A percentile compares a stretch with the other conserved stretches of the same genome.
phyloP scores from a whole-genome alignment of 1,140 invertebrate genomes.

The Procambarus virginalis region DNA sequence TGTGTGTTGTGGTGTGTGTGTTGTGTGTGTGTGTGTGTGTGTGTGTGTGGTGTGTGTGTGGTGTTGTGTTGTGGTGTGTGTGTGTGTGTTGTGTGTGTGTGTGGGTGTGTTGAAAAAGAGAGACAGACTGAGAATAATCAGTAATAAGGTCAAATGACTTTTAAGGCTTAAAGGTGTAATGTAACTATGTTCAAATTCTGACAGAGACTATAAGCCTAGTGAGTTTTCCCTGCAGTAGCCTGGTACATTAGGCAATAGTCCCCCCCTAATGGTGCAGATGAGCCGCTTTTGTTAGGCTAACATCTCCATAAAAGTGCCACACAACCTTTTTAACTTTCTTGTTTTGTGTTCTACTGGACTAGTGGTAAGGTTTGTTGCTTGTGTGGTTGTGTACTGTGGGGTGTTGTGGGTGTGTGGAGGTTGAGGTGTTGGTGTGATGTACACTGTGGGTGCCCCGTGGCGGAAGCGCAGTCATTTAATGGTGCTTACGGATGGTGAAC shows the following conservation, averaged over 20 bases:
- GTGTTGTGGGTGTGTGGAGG: neutral
- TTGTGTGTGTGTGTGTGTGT: conserved; percentile 15
- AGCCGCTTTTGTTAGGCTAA: conserved; percentile 52
- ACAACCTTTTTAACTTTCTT: conserved; percentile 18
- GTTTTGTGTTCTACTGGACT: too few relatives aligned
- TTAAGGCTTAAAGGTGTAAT: too few relatives aligned
- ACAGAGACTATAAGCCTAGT: neutral
- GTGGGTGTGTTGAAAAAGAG: neutral
- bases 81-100: conserved; percentile 15
- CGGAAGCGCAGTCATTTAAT: neutral
- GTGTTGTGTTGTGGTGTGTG: too few relatives aligned
- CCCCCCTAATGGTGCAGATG: conserved; percentile 31
- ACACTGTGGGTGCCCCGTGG: too few relatives aligned
- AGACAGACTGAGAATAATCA: too few relatives aligned
- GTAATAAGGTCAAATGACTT: too few relatives aligned
- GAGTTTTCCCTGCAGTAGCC: neutral
- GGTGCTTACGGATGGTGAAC: too few relatives aligned
- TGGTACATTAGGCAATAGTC: conserved; percentile 23
- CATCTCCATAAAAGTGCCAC: conserved; percentile 48
- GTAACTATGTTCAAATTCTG: too few relatives aligned
- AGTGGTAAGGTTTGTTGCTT: too few relatives aligned
- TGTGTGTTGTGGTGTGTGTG: too few relatives aligned
- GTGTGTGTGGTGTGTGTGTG: conserved; percentile 18
- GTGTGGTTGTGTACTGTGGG: neutral
- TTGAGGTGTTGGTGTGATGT: neutral